phyloP scores from a whole-genome alignment of 2,888 invertebrate genomes.

The Aleiodes testaceus region DNA sequence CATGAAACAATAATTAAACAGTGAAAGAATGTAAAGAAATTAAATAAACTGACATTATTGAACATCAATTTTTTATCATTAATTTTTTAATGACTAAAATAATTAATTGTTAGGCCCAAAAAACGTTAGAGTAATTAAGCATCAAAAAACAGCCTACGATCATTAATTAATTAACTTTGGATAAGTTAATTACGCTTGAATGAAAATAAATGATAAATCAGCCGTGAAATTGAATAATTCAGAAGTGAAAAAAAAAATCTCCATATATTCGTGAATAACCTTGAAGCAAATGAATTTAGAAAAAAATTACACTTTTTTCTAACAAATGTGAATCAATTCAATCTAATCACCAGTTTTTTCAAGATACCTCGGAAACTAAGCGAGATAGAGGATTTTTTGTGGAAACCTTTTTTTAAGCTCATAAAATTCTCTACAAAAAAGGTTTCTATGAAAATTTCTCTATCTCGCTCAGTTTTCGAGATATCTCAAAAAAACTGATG shows the following conservation, averaged over 20 bases:
- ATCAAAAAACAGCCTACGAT: slow-evolving; percentile 67
- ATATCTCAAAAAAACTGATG: too few relatives aligned
- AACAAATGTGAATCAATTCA: too few relatives aligned
- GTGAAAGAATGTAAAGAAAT: slow-evolving; percentile 53
- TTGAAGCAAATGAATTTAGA: too few relatives aligned
- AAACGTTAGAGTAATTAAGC: slow-evolving; percentile 66
- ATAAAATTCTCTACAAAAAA: too few relatives aligned
- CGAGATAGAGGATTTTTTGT: too few relatives aligned
- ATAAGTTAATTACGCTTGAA: slow-evolving; percentile 40
- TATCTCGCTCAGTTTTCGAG: too few relatives aligned
- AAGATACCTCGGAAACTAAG: too few relatives aligned
- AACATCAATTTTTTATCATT: slow-evolving; percentile 38
- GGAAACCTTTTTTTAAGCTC: too few relatives aligned
- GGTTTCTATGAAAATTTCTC: too few relatives aligned
- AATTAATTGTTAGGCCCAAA: slow-evolving; percentile 62
- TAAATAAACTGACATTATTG: slow-evolving; percentile 58
- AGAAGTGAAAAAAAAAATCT: not conserved
- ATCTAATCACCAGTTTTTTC: too few relatives aligned
- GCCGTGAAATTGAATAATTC: not conserved
- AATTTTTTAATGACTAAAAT: slow-evolving; percentile 41
- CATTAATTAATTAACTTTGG: slow-evolving; percentile 42
- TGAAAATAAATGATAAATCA: slow-evolving; percentile 36
- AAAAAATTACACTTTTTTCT: too few relatives aligned
- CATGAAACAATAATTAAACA: slow-evolving; percentile 54
- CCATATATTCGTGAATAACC: too few relatives aligned